Evolutionary conservation across 1,140 invertebrate genomes (phyloP).

Genomic region (Ptiloglossa arizonensis): DNA sequence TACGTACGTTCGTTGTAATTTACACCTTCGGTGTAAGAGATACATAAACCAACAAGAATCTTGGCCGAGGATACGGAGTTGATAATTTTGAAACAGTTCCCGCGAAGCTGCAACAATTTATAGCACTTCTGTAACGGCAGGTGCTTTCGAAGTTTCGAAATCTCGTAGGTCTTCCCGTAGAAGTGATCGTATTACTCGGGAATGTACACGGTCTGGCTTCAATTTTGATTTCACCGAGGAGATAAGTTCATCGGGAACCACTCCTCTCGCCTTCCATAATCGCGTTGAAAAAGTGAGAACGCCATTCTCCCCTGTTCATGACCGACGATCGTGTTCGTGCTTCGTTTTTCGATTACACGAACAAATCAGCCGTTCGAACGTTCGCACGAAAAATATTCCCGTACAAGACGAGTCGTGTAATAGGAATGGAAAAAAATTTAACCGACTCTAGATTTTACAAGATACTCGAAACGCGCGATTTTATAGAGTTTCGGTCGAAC

Average conservation of each 20-base stretch:
- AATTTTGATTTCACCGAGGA: slow-evolving; percentile 57
- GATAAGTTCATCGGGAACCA: slow-evolving; percentile 37
- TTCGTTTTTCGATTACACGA: too few relatives aligned
- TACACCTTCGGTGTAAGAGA: not conserved
- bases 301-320: slow-evolving; percentile 4
- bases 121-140: slow-evolving; percentile 42
- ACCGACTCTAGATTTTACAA: too few relatives aligned
- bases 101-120: slow-evolving; percentile 37
- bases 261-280: slow-evolving; percentile 46
- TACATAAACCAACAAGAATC: slow-evolving; percentile 16
- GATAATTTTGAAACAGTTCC: slow-evolving; percentile 43
- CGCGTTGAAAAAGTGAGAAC: slow-evolving; percentile 5
- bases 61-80: not conserved
- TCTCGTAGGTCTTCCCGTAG: slow-evolving; percentile 33
- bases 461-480: too few relatives aligned
- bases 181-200: slow-evolving; percentile 29
- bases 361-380: too few relatives aligned
- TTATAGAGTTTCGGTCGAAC: too few relatives aligned
- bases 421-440: too few relatives aligned
- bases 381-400: too few relatives aligned
- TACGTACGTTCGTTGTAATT: not conserved
- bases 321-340: too few relatives aligned
- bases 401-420: too few relatives aligned
- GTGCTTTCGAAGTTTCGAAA: slow-evolving; percentile 42
- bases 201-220: not conserved